phyloP scores from a whole-genome alignment of 2,888 invertebrate species.

The Phlogophora meticulosa region DNA sequence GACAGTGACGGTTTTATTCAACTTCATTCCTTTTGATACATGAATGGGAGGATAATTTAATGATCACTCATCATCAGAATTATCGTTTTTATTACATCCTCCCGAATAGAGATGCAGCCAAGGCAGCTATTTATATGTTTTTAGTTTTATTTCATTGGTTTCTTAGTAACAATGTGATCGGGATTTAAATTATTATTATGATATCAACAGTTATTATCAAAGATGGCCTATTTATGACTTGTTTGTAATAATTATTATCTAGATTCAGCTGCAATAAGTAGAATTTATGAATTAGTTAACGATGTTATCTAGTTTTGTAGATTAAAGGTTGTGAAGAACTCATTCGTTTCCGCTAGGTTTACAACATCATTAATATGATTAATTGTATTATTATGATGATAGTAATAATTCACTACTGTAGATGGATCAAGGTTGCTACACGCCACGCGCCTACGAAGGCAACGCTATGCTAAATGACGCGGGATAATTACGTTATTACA shows the following conservation, averaged over 20 bases:
- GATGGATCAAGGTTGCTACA: conserved; percentile 3
- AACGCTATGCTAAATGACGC: no score
- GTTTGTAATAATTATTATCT: conserved; percentile 25
- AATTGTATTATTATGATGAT: conserved; percentile 8
- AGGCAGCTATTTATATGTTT: conserved; percentile 26
- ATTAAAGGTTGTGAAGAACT: conserved; percentile 36
- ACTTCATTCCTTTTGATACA: conserved; percentile 63
- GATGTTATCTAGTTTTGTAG: conserved; percentile 15
- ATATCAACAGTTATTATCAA: conserved; percentile 1
- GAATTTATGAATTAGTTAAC: conserved; percentile 24
- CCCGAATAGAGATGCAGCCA: conserved; percentile 15
- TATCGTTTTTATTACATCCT: conserved; percentile 60
- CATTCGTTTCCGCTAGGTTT: conserved; percentile 24
- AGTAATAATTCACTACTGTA: neutral
- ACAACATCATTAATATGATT: conserved; percentile 21
- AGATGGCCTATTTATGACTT: conserved; percentile 28
- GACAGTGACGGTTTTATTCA: conserved; percentile 63
- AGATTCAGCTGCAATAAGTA: conserved; percentile 30
- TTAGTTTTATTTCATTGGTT: conserved; percentile 20
- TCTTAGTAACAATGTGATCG: conserved; percentile 3
- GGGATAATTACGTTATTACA: no score
- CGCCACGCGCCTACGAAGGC: neutral
- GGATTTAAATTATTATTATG: conserved; percentile 23
- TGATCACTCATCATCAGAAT: conserved; percentile 46
- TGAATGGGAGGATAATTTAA: conserved; percentile 65